Evolutionary conservation across 1,140 invertebrate species (phyloP).

Genomic region (Drosophila mojavensis): DNA sequence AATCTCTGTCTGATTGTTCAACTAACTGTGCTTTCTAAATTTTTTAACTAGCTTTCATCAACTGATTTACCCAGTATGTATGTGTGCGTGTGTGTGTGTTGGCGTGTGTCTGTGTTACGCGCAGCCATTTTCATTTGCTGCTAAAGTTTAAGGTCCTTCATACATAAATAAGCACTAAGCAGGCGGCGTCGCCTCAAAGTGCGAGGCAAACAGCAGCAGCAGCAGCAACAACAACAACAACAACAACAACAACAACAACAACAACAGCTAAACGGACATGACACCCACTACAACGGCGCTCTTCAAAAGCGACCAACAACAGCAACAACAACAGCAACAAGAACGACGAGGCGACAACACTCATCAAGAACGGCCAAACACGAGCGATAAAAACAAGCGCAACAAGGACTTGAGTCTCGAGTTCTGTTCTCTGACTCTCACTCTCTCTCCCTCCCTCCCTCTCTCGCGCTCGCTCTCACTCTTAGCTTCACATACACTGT

Average conservation of each 20-base stretch:
- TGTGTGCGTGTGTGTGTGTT: neutral
- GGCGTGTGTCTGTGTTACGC: slow-evolving; percentile 13
- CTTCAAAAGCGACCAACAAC: slow-evolving; percentile 65
- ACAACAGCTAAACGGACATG: slow-evolving; percentile 75
- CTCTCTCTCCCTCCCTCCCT: slow-evolving; percentile 13
- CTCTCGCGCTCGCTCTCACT: slow-evolving; percentile 9
- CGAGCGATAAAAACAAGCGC: slow-evolving; percentile 80
- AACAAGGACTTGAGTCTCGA: slow-evolving; percentile 77
- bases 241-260: slow-evolving; percentile 48
- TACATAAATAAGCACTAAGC: slow-evolving; percentile 80
- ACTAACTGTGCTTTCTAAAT: neutral
- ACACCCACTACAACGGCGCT: slow-evolving; percentile 73
- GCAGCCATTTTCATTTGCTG: slow-evolving; percentile 72
- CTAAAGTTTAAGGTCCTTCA: slow-evolving; percentile 81
- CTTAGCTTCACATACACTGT: slow-evolving; percentile 4
- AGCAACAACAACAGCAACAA: slow-evolving; percentile 38
- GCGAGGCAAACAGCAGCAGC: slow-evolving; percentile 51
- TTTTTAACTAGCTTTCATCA: slow-evolving; percentile 32
- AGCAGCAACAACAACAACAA: slow-evolving; percentile 59
- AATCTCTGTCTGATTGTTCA: neutral
- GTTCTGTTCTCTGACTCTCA: slow-evolving; percentile 22
- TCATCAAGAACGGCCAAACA: slow-evolving; percentile 77
- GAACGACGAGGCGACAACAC: slow-evolving; percentile 58
- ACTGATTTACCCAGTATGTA: neutral
- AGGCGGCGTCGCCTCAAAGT: slow-evolving; percentile 73